A percentile compares a stretch with the other conserved stretches of the same genome.
phyloP scores from a whole-genome alignment of 2,113 vertebrate species.

The Oreochromis spilurus region DNA sequence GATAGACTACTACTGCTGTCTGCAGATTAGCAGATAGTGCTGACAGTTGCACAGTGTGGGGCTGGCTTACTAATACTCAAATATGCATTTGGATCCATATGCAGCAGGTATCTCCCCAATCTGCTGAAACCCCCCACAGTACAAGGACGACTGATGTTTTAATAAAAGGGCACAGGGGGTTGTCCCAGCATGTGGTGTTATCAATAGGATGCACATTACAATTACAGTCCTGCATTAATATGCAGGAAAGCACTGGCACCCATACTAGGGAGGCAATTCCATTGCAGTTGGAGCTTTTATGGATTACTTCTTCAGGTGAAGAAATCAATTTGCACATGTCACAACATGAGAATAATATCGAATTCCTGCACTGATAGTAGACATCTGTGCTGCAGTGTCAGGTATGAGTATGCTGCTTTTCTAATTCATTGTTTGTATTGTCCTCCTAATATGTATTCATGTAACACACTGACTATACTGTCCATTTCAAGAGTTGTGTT shows the following conservation, averaged over 20 bases:
- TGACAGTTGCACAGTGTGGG: background rate
- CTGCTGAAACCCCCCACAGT: background rate
- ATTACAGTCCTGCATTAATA: background rate
- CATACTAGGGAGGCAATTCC: background rate
- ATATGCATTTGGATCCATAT: background rate
- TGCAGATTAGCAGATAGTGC: background rate
- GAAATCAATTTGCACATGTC: background rate
- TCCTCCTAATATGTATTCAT: background rate
- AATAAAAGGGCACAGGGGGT: background rate
- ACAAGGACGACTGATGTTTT: background rate
- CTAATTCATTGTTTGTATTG: background rate
- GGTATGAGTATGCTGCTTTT: background rate
- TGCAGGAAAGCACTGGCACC: background rate
- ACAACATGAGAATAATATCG: background rate
- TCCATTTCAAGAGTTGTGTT: background rate
- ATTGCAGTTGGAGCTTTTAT: background rate
- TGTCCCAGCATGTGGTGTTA: background rate
- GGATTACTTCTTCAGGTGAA: background rate
- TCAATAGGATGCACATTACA: background rate
- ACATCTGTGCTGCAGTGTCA: background rate
- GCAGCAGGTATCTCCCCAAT: background rate
- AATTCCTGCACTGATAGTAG: background rate
- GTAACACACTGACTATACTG: background rate
- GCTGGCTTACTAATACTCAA: background rate
- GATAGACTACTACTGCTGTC: background rate